Evolutionary conservation across 2,113 vertebrate species (phyloP), one percentile per base, ranked within the genome.

Genomic region (Silurus meridionalis): DNA sequence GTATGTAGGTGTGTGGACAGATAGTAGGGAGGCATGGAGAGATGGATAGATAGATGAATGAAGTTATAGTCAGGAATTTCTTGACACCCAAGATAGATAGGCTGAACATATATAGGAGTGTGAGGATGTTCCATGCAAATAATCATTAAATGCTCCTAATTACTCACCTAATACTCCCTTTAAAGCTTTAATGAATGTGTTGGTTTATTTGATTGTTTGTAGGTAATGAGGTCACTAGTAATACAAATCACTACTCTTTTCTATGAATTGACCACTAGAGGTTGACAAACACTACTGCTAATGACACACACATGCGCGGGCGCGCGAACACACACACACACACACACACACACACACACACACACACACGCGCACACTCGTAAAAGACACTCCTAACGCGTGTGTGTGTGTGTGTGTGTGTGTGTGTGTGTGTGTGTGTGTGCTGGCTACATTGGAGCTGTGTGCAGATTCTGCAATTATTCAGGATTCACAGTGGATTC

Each of bases 301-400:
- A 88, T 89, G 86, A 85, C 83, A 84, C 84, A 90, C 86, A 85
- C 85, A 85, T 89, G 57, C 21, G 83, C 85, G 71, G 89, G 57
- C 21, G 83, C 85, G 71, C 60, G 86, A 85, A 87, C 85, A 83
- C 63, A 66, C 63, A 66, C 63, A 66, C 63, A 66, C 63, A 66
- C 60, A 63, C 60, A 63, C 60, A 63, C 60, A 61, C 60, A 85
- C 84, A 83, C 87, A 90, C 60, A 28, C 82, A 80, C 58, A 80
- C 63, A 67, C 25, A 15, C 67, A 57, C 46, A 48, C 7, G 64
- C 17, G 66, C 48, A 58, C 82, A 57, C 28, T 37, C 28, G 2
- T 37, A 37, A 37, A 37, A 37, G 28, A 37, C 28, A 37, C 28
- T 37, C 28, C 28, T 37, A 37, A 37, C 1, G 60, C 53, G 83